Evolutionary conservation across 2,888 invertebrate species (phyloP).

Genomic region (Taphrorychus bicolor): DNA sequence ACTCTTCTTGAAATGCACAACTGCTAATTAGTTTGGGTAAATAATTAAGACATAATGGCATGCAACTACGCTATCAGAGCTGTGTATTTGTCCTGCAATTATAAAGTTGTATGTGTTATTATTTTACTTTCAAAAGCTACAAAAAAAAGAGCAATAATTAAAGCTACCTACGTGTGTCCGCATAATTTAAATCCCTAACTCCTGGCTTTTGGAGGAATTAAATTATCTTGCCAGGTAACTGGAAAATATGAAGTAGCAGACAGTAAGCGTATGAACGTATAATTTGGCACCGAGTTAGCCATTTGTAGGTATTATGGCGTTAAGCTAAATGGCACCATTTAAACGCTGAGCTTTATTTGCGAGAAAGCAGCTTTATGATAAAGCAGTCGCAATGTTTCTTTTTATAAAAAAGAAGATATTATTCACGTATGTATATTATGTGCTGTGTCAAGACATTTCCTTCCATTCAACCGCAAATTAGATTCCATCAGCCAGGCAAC

Average conservation of each 20-base stretch:
- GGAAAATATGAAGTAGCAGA: neutral
- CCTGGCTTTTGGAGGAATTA: neutral
- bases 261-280: neutral
- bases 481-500: neutral
- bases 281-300: neutral
- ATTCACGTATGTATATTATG: neutral
- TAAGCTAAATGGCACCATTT: neutral
- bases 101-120: too few relatives aligned
- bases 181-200: neutral
- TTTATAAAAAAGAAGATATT: neutral
- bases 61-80: too few relatives aligned
- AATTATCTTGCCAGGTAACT: neutral
- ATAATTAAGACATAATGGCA: too few relatives aligned
- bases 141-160: too few relatives aligned
- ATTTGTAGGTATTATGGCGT: neutral
- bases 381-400: neutral
- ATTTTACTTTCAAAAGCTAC: too few relatives aligned
- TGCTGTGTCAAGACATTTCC: neutral
- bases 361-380: neutral
- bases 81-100: too few relatives aligned
- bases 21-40: too few relatives aligned
- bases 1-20: too few relatives aligned
- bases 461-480: neutral
- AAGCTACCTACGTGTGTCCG: neutral
- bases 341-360: neutral